Percentiles rank a stretch among this genome's conserved stretches.
Conservation (phyloP, 1,140 invertebrate species). For the Leguminivora glycinivorella region DNA sequence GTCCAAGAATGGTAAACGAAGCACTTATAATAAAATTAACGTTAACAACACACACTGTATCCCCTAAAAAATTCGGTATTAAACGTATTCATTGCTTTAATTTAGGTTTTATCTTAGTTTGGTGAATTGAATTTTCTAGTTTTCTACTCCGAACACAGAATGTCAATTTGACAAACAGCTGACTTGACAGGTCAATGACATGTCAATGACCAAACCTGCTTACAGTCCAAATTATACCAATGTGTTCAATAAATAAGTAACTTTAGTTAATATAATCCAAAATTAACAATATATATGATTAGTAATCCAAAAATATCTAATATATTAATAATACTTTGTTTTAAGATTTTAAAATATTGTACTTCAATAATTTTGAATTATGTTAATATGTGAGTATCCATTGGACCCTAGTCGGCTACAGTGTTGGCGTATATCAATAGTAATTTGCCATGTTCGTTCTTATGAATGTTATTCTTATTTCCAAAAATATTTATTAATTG, state of each 20-base stretch:
- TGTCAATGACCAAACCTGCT: neutral
- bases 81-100: neutral
- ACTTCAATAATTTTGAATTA: no score
- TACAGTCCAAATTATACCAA: neutral
- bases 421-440: neutral
- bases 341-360: no score
- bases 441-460: neutral
- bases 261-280: no score
- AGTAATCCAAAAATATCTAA: no score
- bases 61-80: neutral
- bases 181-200: constrained; percentile 11
- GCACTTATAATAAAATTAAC: neutral
- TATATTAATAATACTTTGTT: no score
- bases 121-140: no score
- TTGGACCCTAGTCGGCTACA: neutral
- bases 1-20: neutral
- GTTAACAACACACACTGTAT: neutral
- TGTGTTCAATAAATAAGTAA: neutral
- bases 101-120: neutral
- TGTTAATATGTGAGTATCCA: neutral
- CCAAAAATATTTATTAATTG: neutral
- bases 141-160: neutral
- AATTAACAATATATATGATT: no score
- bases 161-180: constrained; percentile 7
- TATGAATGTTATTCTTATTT: neutral